A percentile compares a stretch with the other conserved stretches of the same genome.
These are phyloP conservation scores for Bryconaethiops microstoma DNA, from an alignment of 2,797 vertebrate genomes.

Conservation along the genomic window DNA sequence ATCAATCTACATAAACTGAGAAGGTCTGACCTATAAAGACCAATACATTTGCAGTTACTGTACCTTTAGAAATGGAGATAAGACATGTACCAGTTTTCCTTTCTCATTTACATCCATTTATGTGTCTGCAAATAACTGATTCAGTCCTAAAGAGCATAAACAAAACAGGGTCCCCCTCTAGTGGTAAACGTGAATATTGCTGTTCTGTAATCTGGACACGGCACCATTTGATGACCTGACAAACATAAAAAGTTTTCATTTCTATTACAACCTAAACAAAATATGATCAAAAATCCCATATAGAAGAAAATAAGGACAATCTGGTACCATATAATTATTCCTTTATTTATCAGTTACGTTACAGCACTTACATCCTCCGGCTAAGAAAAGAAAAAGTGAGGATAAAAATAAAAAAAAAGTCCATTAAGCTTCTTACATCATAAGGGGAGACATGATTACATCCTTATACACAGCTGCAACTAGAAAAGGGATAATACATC, in stretches of 20 bases:
- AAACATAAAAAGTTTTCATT: background rate
- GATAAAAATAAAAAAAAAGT: slow-evolving; percentile 5
- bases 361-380: slow-evolving; percentile 56
- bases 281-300: background rate
- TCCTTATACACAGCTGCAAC: slow-evolving; percentile 40
- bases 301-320: background rate
- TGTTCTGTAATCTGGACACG: background rate
- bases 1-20: too few species aligned
- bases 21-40: too few species aligned
- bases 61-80: background rate
- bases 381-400: slow-evolving; percentile 40
- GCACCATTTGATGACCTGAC: too few species aligned
- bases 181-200: slow-evolving; percentile 3
- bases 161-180: slow-evolving; percentile 26
- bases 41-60: background rate
- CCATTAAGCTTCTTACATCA: slow-evolving; percentile 45
- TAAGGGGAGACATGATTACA: slow-evolving; percentile 27
- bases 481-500: slow-evolving; percentile 8
- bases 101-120: background rate
- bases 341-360: slow-evolving; percentile 53
- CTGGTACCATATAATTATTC: slow-evolving; percentile 37
- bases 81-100: too few species aligned
- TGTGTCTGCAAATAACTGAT: background rate
- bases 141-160: background rate
- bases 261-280: background rate